Conservation (phyloP, 1,140 invertebrate species). For the Trichoplusia ni region DNA sequence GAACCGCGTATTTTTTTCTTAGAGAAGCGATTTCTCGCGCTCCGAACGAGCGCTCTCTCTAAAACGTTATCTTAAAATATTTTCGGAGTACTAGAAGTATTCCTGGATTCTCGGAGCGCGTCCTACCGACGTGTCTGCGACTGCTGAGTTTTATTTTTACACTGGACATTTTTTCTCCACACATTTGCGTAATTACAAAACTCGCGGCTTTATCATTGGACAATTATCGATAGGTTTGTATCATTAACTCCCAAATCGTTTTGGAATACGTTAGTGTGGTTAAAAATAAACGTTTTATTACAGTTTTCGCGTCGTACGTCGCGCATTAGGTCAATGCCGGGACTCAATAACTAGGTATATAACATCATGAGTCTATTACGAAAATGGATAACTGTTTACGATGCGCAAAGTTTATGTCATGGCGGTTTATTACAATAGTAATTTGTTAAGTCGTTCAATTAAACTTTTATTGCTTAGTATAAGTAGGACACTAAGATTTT, state of each 20-base stretch:
- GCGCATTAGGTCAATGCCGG: slow-evolving; percentile 45
- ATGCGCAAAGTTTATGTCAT: too few relatives aligned
- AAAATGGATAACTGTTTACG: slow-evolving; percentile 2
- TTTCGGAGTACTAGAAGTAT: slow-evolving; percentile 60
- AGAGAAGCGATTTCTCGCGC: slow-evolving; percentile 12
- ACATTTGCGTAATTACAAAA: slow-evolving; percentile 68
- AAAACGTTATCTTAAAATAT: slow-evolving; percentile 54
- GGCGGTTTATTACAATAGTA: too few relatives aligned
- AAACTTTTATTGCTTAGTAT: too few relatives aligned
- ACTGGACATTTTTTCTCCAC: slow-evolving; percentile 53
- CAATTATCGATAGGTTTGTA: slow-evolving; percentile 49
- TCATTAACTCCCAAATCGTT: neutral
- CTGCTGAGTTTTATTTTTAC: slow-evolving; percentile 73
- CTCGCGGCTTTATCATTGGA: slow-evolving; percentile 26
- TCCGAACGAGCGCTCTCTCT: slow-evolving; percentile 38
- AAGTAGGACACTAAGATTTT: too few relatives aligned
- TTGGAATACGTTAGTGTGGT: neutral
- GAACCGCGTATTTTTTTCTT: slow-evolving; percentile 48
- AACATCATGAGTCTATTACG: neutral
- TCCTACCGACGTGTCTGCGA: slow-evolving; percentile 52
- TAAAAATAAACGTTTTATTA: slow-evolving; percentile 29
- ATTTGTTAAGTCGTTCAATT: too few relatives aligned
- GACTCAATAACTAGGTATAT: slow-evolving; percentile 1
- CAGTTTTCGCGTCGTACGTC: slow-evolving; percentile 23
- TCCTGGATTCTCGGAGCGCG: slow-evolving; percentile 50